Evolutionary conservation across 2,113 vertebrate species (phyloP), one percentile per base, ranked within the genome.

Genomic region (Ginglymostoma cirratum): DNA sequence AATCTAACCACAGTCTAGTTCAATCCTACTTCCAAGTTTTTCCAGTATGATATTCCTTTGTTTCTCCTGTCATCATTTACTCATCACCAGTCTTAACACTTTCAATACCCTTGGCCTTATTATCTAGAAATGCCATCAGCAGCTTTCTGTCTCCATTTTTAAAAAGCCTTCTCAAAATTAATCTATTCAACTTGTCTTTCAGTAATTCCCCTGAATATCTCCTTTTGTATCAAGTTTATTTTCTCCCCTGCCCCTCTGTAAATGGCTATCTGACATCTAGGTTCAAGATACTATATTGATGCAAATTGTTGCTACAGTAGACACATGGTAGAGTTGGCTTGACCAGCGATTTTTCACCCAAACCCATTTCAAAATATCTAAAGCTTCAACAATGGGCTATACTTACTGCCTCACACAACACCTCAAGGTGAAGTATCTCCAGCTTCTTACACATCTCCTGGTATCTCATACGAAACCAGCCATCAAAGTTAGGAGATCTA

Each of bases 401-500:
- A 97, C 98, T 96, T 95, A 99, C 99, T 3, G 98, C 98, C 0
- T 98, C 98, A 76, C 98, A 98, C 96, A 99, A 98, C 0, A 98
- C 98, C 96, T 99, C 98, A 95, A 99, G 97, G 96, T 99, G 99
- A 67, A 99, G 97, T 0, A 98, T 98, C 96, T 99, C 99, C 96
- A 99, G 97, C 96, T 99, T 98, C 96, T 98, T 98, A 0, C 97
- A 98, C 99, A 99, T 99, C 95, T 99, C 99, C 95, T 95, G 97
- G 97, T 98, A 98, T 70, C 98, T 97, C 83, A 98, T 98, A 0
- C 99, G 98, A 96, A 98, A 99, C 99, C 99, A 99, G 0, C 99
- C 98, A 0, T 99, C 99, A 0, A 99, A 99, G 96, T 99, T 99
- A 0, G 98, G 98, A 42, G 99, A 99, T 96, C 97, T 98, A 97